phyloP scores from a whole-genome alignment of 1,140 invertebrate genomes.

The Tetragonula clypearis region DNA sequence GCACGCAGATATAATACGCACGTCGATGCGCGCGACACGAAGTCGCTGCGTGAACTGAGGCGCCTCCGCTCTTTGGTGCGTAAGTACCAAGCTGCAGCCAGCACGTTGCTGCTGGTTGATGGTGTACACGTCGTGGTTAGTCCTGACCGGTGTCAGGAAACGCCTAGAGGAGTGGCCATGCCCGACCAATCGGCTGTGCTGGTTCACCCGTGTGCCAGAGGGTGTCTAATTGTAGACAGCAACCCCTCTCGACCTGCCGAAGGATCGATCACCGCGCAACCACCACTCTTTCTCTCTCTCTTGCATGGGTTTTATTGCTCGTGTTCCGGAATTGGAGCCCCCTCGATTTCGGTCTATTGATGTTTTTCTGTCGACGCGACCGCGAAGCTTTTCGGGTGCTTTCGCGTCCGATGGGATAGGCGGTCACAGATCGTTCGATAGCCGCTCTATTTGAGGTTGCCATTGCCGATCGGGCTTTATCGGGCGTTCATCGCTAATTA shows the following conservation, averaged over 20 bases:
- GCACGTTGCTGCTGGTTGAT: slow-evolving; percentile 64
- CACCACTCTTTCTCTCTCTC: slow-evolving; percentile 13
- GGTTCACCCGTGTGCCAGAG: slow-evolving; percentile 45
- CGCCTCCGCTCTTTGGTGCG: slow-evolving; percentile 30
- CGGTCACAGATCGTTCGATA: not conserved
- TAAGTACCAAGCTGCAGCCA: slow-evolving; percentile 49
- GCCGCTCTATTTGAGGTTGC: not conserved
- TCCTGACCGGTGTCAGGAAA: slow-evolving; percentile 52
- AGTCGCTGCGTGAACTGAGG: slow-evolving; percentile 75
- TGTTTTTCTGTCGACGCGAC: not conserved
- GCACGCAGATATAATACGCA: slow-evolving; percentile 1
- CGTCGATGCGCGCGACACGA: slow-evolving; percentile 72
- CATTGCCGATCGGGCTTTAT: not conserved
- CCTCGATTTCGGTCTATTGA: not conserved
- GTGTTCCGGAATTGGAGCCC: slow-evolving; percentile 23
- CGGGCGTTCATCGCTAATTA: not conserved
- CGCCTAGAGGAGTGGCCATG: slow-evolving; percentile 78
- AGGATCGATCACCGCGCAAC: slow-evolving; percentile 58
- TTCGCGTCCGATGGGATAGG: not conserved
- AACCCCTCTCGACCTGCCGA: slow-evolving; percentile 60
- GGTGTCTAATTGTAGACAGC: slow-evolving; percentile 64
- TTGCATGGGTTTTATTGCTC: slow-evolving; percentile 27
- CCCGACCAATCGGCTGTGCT: slow-evolving; percentile 70
- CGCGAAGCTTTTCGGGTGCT: not conserved
- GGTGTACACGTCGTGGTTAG: slow-evolving; percentile 58